These are phyloP conservation scores for Chrysemys picta DNA, from an alignment of 2,113 vertebrate genomes.

Conservation along the genomic window DNA sequence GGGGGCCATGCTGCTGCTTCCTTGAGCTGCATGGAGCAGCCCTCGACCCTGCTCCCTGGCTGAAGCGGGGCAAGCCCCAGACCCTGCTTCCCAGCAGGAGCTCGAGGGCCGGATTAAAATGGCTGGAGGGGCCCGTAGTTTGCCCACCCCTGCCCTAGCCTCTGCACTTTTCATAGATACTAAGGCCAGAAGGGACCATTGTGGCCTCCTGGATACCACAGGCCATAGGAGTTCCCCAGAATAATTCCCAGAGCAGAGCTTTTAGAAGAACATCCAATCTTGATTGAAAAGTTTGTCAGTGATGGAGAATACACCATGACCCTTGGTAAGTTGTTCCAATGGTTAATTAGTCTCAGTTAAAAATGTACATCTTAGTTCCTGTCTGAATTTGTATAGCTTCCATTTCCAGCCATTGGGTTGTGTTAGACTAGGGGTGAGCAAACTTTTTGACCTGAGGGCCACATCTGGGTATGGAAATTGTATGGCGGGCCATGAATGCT, in stretches of 20 bases:
- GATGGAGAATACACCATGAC: background rate
- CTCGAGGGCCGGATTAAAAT: too few species aligned
- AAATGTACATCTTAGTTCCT: background rate
- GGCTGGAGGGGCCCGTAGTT: too few species aligned
- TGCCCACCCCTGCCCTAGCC: too few species aligned
- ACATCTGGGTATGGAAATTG: too few species aligned
- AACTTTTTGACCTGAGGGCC: too few species aligned
- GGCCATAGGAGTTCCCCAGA: background rate
- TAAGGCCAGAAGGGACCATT: background rate
- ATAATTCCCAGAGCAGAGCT: background rate
- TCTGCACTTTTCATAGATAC: background rate
- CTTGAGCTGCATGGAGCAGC: too few species aligned
- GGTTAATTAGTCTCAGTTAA: background rate
- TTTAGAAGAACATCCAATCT: background rate
- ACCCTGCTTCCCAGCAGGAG: too few species aligned
- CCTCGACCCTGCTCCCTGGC: too few species aligned
- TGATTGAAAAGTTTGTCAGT: background rate
- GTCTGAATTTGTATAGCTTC: background rate
- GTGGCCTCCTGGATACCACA: background rate
- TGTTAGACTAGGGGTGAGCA: too few species aligned
- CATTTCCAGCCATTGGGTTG: background rate
- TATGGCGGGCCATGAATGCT: too few species aligned
- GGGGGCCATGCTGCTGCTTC: too few species aligned
- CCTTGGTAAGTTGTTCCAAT: background rate
- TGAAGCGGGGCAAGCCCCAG: too few species aligned